Evolutionary conservation across 2,797 vertebrate genomes (phyloP), one percentile per base, ranked within the genome.

Genomic region (Danio albolineatus): DNA sequence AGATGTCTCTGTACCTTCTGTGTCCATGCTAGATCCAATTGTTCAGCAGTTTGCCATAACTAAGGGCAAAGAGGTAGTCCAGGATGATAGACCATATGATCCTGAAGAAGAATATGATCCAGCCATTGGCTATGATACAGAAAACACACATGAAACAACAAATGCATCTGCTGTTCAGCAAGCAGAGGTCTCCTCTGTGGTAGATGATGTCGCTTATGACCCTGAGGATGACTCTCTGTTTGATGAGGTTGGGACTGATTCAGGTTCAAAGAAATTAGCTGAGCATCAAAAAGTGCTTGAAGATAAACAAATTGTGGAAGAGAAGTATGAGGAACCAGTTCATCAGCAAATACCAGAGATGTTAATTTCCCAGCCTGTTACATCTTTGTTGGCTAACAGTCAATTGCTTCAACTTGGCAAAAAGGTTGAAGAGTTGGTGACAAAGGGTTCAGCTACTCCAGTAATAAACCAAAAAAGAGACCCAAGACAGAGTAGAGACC

Each of bases 141-240:
- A 92, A 62, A 91, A 90, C 66, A 82, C 86, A 2, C 76, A 72
- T 28, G 92, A 94, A 16, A 80, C 83, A 3, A 84, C 91, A 8
- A 91, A 85, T n/a, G 89, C 81, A 6, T 91, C 88, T 0, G 89
- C 88, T 0, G 13, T 79, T n/a, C 93, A 91, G 60, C 86, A 85
- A 7, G 64, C 89, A 0, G 95, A 91, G 46, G 9, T 69, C 8
- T 76, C 36, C 44, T 44, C 6, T 76, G 89, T 91, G 80, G 92
- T 92, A 19, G 97, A 99, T 83, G 97, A 99, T 83, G 95, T 98
- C 71, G 98, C 97, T 0, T 99, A 99, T 0, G 98, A 99, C 85
- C 98, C 97, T 1, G 98, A 99, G 83, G 98, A 99, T 73, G 97
- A 99, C 90, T 97, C 97, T 0, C 97, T 99, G 77, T 90, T 99